Conservation (phyloP, 2,888 invertebrate genomes). For the Muschampia staudingeri region DNA sequence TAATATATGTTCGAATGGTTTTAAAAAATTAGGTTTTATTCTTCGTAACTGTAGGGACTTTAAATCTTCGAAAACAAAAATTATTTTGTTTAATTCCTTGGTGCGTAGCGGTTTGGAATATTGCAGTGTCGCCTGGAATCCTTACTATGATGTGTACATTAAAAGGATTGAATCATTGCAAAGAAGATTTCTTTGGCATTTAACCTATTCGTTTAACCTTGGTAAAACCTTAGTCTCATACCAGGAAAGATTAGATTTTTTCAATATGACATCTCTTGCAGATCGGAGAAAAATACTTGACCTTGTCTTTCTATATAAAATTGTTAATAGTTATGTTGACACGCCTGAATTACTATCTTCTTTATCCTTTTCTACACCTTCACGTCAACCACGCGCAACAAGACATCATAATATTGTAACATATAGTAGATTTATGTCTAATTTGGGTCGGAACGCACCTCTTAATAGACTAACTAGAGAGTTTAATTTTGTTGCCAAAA, state of each 20-base stretch:
- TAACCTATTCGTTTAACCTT: constrained; percentile 8
- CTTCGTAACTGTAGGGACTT: constrained; percentile 3
- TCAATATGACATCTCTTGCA: neutral
- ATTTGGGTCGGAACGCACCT: neutral
- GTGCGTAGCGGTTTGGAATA: neutral
- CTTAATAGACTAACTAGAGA: constrained; percentile 3
- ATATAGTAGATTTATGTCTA: neutral
- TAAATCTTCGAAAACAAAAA: neutral
- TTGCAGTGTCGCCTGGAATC: constrained; percentile 4
- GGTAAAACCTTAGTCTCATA: neutral
- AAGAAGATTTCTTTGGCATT: neutral
- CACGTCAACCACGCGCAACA: neutral
- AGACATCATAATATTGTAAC: neutral
- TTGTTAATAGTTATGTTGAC: neutral
- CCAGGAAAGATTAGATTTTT: neutral
- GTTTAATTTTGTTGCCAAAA: neutral
- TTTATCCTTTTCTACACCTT: neutral
- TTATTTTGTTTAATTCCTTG: neutral
- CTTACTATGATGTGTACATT: neutral
- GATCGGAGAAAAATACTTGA: neutral
- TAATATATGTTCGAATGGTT: neutral
- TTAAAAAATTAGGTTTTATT: neutral
- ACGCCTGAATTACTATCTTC: neutral
- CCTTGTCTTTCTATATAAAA: neutral
- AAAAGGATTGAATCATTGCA: neutral